Conservation (phyloP, 2,797 vertebrate genomes). For the Lepilemur septentrionalis region DNA sequence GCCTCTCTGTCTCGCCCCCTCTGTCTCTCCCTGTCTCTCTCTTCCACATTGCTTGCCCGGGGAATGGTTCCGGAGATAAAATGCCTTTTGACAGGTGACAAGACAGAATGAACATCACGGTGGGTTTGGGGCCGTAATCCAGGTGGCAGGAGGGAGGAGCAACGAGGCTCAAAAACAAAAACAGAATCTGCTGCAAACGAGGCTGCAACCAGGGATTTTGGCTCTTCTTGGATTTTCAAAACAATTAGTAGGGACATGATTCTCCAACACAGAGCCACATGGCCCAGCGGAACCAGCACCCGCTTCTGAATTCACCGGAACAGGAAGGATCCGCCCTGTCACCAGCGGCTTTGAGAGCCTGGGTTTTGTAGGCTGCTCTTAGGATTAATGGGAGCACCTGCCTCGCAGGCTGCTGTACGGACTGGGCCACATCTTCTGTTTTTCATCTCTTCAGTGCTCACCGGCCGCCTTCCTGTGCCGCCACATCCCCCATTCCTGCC, state of each 20-base stretch:
- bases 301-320: not conserved
- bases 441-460: no score
- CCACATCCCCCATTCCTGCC: not conserved
- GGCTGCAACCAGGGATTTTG: accelerated
- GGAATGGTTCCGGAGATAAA: not conserved
- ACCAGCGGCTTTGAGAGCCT: accelerated
- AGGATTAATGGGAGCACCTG: accelerated
- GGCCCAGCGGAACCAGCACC: accelerated
- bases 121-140: accelerated
- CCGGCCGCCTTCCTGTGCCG: no score
- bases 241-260: accelerated
- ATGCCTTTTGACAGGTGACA: slow-evolving; percentile 45
- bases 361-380: not conserved
- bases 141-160: not conserved
- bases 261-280: accelerated
- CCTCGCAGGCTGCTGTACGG: not conserved
- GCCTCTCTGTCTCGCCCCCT: not conserved
- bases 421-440: accelerated
- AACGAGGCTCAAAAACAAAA: accelerated
- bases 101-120: not conserved
- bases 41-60: not conserved
- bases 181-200: not conserved
- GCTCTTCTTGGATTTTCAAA: no score
- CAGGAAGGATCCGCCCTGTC: not conserved
- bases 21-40: not conserved